Conservation (phyloP, 2,888 invertebrate genomes). For the Pandemis cinnamomeana region DNA sequence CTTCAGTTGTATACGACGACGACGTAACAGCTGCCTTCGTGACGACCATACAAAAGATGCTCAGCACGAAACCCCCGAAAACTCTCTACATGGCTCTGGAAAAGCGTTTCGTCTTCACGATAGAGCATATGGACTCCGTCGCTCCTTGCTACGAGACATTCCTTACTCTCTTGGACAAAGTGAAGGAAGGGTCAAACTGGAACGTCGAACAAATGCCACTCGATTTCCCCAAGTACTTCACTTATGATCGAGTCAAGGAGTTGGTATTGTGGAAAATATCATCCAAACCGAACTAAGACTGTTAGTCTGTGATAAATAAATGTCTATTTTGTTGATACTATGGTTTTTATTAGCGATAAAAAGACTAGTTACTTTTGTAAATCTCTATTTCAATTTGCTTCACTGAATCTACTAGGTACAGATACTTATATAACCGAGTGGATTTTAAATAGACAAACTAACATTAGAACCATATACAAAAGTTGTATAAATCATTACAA, state of each 20-base stretch:
- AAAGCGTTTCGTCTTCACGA: slow-evolving; percentile 94
- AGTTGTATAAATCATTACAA: slow-evolving; percentile 41
- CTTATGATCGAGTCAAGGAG: slow-evolving; percentile 91
- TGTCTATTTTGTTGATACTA: slow-evolving; percentile 37
- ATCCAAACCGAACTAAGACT: slow-evolving; percentile 56
- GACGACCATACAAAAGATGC: slow-evolving; percentile 87
- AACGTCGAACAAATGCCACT: slow-evolving; percentile 85
- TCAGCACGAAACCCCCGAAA: slow-evolving; percentile 85
- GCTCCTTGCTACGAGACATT: slow-evolving; percentile 96
- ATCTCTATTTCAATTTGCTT: slow-evolving; percentile 47
- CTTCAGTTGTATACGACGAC: slow-evolving; percentile 93
- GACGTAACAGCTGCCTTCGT: slow-evolving; percentile 92
- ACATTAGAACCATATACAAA: slow-evolving; percentile 44
- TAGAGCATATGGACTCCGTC: slow-evolving; percentile 91
- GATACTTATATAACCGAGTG: slow-evolving; percentile 37
- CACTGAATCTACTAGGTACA: slow-evolving; percentile 43
- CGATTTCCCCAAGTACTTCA: slow-evolving; percentile 92
- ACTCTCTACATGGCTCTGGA: slow-evolving; percentile 91
- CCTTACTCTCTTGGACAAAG: slow-evolving; percentile 83
- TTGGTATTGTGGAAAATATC: slow-evolving; percentile 89
- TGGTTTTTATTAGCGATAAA: slow-evolving; percentile 10
- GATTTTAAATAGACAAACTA: slow-evolving; percentile 55
- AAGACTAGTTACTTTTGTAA: slow-evolving; percentile 28
- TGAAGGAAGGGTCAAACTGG: slow-evolving; percentile 81
- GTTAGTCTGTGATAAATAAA: slow-evolving; percentile 58